Conservation (phyloP, 2,888 invertebrate genomes). For the Seladonia tumulorum region DNA sequence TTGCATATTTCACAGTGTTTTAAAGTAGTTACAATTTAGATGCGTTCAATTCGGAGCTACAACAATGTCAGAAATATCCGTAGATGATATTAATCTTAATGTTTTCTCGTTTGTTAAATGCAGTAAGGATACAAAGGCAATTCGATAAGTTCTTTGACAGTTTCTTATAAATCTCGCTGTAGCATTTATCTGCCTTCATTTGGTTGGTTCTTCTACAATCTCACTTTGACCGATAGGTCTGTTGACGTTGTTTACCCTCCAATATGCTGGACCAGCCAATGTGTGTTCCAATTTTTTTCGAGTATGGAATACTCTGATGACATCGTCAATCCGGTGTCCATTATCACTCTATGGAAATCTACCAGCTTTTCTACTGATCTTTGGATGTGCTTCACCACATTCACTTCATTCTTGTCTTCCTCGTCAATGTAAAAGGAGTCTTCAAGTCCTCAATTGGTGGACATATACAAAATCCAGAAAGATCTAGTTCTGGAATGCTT, state of each 20-base stretch:
- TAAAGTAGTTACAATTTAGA: neutral
- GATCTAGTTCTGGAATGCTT: constrained; percentile 73
- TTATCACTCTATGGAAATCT: constrained; percentile 68
- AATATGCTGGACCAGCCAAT: constrained; percentile 93
- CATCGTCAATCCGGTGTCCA: constrained; percentile 28
- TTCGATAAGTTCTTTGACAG: constrained; percentile 87
- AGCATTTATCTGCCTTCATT: constrained; percentile 78
- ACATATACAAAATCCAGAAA: constrained; percentile 85
- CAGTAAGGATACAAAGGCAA: constrained; percentile 92
- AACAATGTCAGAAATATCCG: constrained; percentile 72
- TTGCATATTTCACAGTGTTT: neutral
- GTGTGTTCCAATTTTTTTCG: constrained; percentile 63
- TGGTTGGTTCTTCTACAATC: constrained; percentile 47
- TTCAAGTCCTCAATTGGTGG: too few species aligned
- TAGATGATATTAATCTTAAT: constrained; percentile 79
- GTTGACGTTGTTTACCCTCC: constrained; percentile 88
- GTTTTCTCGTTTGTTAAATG: constrained; percentile 94
- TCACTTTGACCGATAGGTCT: constrained; percentile 75
- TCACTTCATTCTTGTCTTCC: constrained; percentile 55
- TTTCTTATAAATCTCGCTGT: constrained; percentile 86
- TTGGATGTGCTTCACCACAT: constrained; percentile 41
- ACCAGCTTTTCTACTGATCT: constrained; percentile 68
- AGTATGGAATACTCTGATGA: constrained; percentile 77
- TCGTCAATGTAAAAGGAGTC: constrained; percentile 64
- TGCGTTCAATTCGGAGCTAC: constrained; percentile 48